Evolutionary conservation across 1,140 invertebrate species (phyloP), one percentile per base, ranked within the genome.

Genomic region (Anoplophora glabripennis): DNA sequence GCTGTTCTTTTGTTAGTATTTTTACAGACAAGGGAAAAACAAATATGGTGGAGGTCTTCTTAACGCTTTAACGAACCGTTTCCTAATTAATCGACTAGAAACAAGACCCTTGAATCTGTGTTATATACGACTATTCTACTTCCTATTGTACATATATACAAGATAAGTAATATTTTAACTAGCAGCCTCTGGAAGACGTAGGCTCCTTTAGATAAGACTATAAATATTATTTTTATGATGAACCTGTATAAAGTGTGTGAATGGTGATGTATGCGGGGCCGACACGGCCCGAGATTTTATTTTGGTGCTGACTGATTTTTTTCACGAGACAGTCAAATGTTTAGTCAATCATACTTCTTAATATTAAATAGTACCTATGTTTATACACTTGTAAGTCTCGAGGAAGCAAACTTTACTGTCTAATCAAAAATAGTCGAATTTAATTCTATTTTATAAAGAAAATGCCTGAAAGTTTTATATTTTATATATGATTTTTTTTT

Each of bases 151-250:
- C 42, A 68, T 69, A 69, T 56, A 21, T 64, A 60, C 48, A 66
- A 28, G 21, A 28, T 59, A 52, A 53, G 49, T 47, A 53, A 57
- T 61, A 35, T 56, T 65, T 63, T 42, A 44, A 41, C 37, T 41
- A 55, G 57, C 62, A 75, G 73, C 73, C 73, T 63, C 67, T 73
- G 73, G 73, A 75, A 74, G 72, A 75, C 64, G 57, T 75, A 72
- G 68, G 28, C 40, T 55, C 53, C 64, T 62, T 66, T 61, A 69
- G 60, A 60, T 67, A 73, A 75, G 71, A 71, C 67, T 75, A 73
- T 74, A 67, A 61, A 71, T 73, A 73, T 68, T 64, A 49, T 49
- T 34, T 34, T 37, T 52, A 17, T 68, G 63, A 64, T 63, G 48
- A 64, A 63, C 54, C 47, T 73, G 73, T 74, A 75, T 73, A 75